These are phyloP conservation scores for Monomorium pharaonis DNA, from an alignment of 1,140 invertebrate species.

Conservation along the genomic window DNA sequence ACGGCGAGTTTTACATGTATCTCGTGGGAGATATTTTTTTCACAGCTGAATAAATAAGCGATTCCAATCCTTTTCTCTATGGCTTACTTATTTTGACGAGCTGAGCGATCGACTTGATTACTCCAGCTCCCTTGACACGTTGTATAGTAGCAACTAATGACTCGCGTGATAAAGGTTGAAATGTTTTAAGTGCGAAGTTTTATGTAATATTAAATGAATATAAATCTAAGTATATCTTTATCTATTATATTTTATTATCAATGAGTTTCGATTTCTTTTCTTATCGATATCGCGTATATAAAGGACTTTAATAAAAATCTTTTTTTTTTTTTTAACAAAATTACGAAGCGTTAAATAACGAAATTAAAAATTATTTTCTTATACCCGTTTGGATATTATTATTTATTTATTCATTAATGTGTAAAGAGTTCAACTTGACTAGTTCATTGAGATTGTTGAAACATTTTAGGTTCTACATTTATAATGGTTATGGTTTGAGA, in stretches of 20 bases:
- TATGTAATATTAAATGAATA: conserved; percentile 16
- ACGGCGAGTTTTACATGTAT: neutral
- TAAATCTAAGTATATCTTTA: neutral
- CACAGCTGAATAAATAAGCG: conserved; percentile 21
- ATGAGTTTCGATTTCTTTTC: neutral
- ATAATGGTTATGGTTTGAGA: neutral
- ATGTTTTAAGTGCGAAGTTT: neutral
- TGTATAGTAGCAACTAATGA: neutral
- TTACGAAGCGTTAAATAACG: neutral
- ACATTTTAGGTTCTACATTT: neutral
- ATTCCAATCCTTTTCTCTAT: neutral
- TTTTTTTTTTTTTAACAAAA: neutral
- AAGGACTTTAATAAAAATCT: neutral
- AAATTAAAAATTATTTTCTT: neutral
- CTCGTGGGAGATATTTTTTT: neutral
- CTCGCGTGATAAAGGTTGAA: neutral
- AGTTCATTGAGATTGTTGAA: neutral
- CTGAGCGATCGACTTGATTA: neutral
- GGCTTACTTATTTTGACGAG: neutral
- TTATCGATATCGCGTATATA: neutral
- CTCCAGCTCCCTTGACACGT: neutral
- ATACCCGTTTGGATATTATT: neutral
- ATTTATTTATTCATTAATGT: neutral
- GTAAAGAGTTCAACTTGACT: neutral
- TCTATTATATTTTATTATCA: conserved; percentile 6